These are phyloP conservation scores for Lycophotia porphyrea DNA, from an alignment of 2,888 invertebrate species.

Conservation along the genomic window DNA sequence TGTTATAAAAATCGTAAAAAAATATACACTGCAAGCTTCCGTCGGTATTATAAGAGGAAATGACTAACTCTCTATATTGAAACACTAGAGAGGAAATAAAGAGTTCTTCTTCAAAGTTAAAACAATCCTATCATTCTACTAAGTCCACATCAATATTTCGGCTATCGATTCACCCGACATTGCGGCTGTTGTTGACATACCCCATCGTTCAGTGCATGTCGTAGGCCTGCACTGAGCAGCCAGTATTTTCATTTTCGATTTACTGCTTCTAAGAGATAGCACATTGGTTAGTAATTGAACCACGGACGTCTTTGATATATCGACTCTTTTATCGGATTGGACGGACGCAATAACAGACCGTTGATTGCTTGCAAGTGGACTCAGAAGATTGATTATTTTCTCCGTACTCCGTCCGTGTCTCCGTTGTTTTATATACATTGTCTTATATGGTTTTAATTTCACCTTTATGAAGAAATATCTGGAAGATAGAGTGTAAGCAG, in stretches of 20 bases:
- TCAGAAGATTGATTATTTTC: slow-evolving; percentile 90
- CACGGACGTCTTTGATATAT: slow-evolving; percentile 90
- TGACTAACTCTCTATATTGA: no score
- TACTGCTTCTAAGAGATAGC: slow-evolving; percentile 86
- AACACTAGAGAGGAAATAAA: no score
- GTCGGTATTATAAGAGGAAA: not conserved
- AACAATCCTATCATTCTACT: slow-evolving; percentile 30
- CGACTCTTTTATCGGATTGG: slow-evolving; percentile 89
- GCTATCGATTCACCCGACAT: slow-evolving; percentile 69
- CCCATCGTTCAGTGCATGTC: slow-evolving; percentile 69
- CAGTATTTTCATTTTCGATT: slow-evolving; percentile 84
- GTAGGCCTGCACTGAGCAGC: slow-evolving; percentile 74
- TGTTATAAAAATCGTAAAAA: not conserved
- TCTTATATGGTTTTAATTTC: slow-evolving; percentile 60
- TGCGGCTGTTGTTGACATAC: slow-evolving; percentile 76
- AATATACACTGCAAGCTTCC: not conserved
- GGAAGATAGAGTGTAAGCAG: slow-evolving; percentile 18
- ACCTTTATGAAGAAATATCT: slow-evolving; percentile 35
- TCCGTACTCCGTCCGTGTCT: slow-evolving; percentile 80
- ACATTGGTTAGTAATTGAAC: slow-evolving; percentile 88
- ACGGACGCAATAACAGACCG: slow-evolving; percentile 89
- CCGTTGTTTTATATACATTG: slow-evolving; percentile 78
- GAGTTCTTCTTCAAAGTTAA: slow-evolving; percentile 1
- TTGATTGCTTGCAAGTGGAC: slow-evolving; percentile 90
- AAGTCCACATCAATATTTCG: slow-evolving; percentile 39